Base-by-base conservation (phyloP, 2,888 invertebrate genomes). In the Drosophila falleni region DNA sequence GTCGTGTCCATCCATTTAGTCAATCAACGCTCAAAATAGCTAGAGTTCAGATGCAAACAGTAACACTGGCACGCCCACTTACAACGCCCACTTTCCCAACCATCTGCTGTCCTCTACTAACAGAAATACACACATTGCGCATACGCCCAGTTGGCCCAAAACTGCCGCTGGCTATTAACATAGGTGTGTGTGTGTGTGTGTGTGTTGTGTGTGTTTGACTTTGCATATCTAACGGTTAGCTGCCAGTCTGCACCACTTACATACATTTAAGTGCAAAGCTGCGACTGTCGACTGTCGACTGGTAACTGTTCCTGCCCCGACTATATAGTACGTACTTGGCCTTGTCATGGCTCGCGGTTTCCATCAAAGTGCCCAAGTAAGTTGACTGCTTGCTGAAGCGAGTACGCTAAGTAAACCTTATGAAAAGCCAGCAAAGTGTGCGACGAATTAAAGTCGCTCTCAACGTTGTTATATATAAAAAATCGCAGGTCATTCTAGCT, bases 21-120 rank as follows among this genome's bases (percentile, higher is more conserved):
- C 84, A 84, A 84, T 84, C 89, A 86, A 69, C 54, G 71, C 65
- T 49, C 63, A 39, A 77, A 86, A 80, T 80, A 77, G 59, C 60
- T 60, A 53, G 29, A 71, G 33, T 54, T 41, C 39, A 44, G 39
- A 9, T 50, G 37, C 23, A 11, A 39, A 26, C 41, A 50, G 23
- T 2, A n/a, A n/a, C 33, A 56, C 23, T 26, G 44, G 23, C 41
- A 31, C 39, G 23, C 26, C 5, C 5, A 13, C 54, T 15, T 6
- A 16, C n/a, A 35, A 23, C 39, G 16, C 26, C 4, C 5, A 13
- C 54, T 10, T 4, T 10, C 13, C 11, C 16, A 16, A 13, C 37
- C 10, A 13, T 13, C 53, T 41, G 19, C 23, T 19, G 8, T 29
- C 31, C 39, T 16, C 31, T 29, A 16, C 31, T n/a, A n/a, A n/a